A percentile compares a stretch with the other conserved stretches of the same genome.
These are phyloP conservation scores for Isichthys henryi DNA, from an alignment of 2,113 vertebrate genomes.

Conservation along the genomic window DNA sequence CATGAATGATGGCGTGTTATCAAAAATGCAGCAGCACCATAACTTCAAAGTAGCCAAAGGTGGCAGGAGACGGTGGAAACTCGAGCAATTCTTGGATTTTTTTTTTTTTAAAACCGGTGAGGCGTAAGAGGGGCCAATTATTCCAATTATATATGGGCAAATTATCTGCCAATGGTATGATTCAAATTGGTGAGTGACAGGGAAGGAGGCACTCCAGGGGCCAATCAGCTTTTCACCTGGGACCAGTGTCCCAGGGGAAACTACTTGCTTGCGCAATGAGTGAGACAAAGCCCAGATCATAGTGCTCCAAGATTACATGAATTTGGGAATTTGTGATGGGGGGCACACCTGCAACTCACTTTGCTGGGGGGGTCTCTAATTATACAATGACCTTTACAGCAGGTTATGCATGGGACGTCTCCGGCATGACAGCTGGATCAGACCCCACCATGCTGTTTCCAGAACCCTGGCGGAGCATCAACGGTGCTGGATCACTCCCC, in stretches of 20 bases:
- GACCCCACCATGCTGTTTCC: slow-evolving; percentile 11
- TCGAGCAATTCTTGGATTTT: not conserved
- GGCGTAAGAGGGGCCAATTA: not conserved
- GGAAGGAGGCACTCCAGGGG: not conserved
- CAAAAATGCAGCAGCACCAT: not conserved
- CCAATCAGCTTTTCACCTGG: not conserved
- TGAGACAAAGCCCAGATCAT: not conserved
- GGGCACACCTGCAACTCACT: not conserved
- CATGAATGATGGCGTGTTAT: not conserved
- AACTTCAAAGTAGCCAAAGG: not conserved
- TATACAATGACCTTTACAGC: slow-evolving; percentile 18
- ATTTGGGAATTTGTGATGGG: not conserved
- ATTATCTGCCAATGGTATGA: not conserved
- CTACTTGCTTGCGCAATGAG: not conserved
- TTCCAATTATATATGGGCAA: not conserved
- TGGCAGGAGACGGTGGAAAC: not conserved
- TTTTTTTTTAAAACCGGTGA: not conserved
- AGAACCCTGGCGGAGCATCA: slow-evolving; percentile 8
- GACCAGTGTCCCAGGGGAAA: not conserved
- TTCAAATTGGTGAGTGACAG: not conserved
- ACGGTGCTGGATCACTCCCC: slow-evolving; percentile 16
- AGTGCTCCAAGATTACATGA: not conserved
- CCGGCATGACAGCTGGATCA: slow-evolving; percentile 17
- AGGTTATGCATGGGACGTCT: slow-evolving; percentile 19
- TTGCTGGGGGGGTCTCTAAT: not conserved